Percentiles rank a stretch among this genome's conserved stretches.
Conservation (phyloP, 2,888 invertebrate genomes). For the Drosophila austrosaltans region DNA sequence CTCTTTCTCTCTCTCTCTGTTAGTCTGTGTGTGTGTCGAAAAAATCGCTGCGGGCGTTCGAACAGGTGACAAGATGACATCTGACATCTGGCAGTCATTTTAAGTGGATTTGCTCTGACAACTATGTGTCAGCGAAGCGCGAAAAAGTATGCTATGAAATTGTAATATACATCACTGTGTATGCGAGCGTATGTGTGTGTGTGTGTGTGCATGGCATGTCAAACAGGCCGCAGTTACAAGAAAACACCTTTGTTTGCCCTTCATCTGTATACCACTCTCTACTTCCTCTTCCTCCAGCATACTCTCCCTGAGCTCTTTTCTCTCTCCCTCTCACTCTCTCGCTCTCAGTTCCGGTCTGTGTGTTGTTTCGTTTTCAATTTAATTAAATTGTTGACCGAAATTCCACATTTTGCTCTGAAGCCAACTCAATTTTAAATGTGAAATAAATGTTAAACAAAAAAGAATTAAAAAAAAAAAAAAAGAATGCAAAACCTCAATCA, state of each 20-base stretch:
- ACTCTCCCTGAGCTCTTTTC: neutral
- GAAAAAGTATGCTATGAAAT: conserved; percentile 17
- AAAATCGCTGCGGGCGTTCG: conserved; percentile 22
- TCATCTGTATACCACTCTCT: neutral
- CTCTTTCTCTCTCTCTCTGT: conserved; percentile 2
- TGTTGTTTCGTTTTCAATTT: conserved; percentile 37
- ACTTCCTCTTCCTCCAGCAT: too few species aligned
- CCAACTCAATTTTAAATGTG: conserved; percentile 9
- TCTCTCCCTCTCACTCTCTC: neutral
- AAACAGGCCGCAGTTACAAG: conserved; percentile 16
- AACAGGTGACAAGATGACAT: conserved; percentile 72
- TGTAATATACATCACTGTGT: conserved; percentile 6
- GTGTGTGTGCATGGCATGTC: neutral
- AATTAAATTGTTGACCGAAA: conserved; percentile 55
- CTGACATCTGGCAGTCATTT: conserved; percentile 63
- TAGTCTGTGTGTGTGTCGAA: neutral
- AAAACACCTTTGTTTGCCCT: conserved; percentile 3
- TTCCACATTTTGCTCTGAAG: conserved; percentile 18
- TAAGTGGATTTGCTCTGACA: conserved; percentile 72
- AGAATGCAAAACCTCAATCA: conserved; percentile 26
- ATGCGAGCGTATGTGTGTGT: neutral
- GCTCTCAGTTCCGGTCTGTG: neutral
- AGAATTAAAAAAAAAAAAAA: conserved; percentile 9
- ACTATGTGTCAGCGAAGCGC: conserved; percentile 52
- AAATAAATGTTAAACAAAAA: neutral